Conservation (phyloP, 2,113 vertebrate species). For the Ptychochromis oligacanthus region DNA sequence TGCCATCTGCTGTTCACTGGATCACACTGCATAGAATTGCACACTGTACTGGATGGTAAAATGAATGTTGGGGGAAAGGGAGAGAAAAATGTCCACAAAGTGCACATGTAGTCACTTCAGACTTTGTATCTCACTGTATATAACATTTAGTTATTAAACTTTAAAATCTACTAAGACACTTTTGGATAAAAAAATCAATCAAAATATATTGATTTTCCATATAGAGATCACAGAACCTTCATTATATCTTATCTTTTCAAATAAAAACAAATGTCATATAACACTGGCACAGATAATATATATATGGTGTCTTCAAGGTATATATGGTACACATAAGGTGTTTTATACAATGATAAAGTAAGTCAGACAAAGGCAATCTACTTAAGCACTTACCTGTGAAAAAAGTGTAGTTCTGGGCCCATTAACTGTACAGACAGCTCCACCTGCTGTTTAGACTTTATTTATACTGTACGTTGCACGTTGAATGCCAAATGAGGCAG, state of each 20-base stretch:
- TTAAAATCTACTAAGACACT: background rate
- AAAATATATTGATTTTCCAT: background rate
- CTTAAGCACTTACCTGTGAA: background rate
- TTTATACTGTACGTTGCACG: slow-evolving; percentile 36
- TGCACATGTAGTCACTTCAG: background rate
- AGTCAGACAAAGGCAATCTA: background rate
- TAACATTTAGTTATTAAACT: background rate
- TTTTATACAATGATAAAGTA: background rate
- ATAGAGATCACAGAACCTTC: background rate
- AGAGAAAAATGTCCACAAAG: background rate
- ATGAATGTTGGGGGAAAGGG: background rate
- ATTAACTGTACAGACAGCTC: slow-evolving; percentile 62
- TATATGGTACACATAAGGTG: background rate
- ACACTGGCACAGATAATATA: background rate
- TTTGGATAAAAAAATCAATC: background rate
- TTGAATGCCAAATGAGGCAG: slow-evolving; percentile 49
- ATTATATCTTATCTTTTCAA: background rate
- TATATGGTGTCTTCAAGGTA: background rate
- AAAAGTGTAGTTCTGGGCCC: slow-evolving; percentile 13
- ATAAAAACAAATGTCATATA: background rate
- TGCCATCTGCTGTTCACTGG: slow-evolving; percentile 67
- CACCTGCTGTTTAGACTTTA: slow-evolving; percentile 62
- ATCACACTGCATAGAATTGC: slow-evolving; percentile 17
- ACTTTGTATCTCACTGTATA: background rate
- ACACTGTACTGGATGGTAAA: background rate